Percentiles rank a stretch among this genome's conserved stretches.
These are phyloP conservation scores for Enteromius trimaculatus DNA, from an alignment of 2,797 vertebrate genomes.

Conservation along the genomic window DNA sequence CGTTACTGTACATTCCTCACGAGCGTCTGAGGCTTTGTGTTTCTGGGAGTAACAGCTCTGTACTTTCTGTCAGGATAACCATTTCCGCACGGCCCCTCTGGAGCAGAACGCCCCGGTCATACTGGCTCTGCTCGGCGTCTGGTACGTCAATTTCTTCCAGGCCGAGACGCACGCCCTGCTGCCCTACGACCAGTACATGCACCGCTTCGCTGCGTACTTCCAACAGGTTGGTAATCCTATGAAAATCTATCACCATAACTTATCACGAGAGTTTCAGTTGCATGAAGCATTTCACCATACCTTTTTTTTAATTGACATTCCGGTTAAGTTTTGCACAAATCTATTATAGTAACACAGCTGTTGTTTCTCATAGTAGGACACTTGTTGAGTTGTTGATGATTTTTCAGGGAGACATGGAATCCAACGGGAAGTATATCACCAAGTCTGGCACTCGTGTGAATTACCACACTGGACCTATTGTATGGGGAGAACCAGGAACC, in stretches of 20 bases:
- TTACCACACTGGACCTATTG: constrained; percentile 93
- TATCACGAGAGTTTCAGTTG: no score
- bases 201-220: constrained; percentile 96
- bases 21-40: background rate
- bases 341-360: no score
- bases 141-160: constrained; percentile 95
- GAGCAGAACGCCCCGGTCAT: constrained; percentile 89
- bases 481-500: constrained; percentile 98
- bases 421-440: constrained; percentile 96
- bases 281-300: no score
- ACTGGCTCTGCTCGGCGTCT: constrained; percentile 91
- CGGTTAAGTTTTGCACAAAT: no score
- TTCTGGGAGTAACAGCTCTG: background rate
- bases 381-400: background rate
- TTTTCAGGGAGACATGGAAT: constrained; percentile 95
- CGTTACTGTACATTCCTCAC: background rate
- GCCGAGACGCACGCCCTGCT: constrained; percentile 93
- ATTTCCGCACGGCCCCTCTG: constrained; percentile 87
- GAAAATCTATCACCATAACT: no score
- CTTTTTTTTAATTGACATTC: no score
- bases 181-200: constrained; percentile 98
- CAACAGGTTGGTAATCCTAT: constrained; percentile 95
- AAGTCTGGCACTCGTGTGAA: constrained; percentile 87
- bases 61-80: constrained; percentile 82
- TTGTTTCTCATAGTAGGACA: background rate